Evolutionary conservation across 1,140 invertebrate genomes (phyloP), one percentile per base, ranked within the genome.

Genomic region (Lethocerus indicus): DNA sequence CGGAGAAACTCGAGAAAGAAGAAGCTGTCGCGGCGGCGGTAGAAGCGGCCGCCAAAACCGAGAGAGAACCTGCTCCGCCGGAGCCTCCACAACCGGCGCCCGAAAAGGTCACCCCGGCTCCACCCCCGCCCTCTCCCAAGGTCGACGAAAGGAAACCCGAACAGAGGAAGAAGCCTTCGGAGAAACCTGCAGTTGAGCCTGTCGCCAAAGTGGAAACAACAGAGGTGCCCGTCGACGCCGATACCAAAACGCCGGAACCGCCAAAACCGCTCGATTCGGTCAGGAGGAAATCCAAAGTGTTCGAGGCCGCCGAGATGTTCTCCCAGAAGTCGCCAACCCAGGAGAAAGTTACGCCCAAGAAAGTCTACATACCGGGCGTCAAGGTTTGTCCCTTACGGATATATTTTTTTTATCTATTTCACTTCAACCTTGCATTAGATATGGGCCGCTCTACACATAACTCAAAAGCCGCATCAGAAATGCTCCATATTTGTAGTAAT

Each of bases 301-400:
- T 81, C 49, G 79, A 81, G 58, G 74, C 76, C 3, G 76, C 78
- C 0, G 77, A 80, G 59, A 79, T 81, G 60, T 78, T 81, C 58
- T 78, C 78, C 58, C n/a, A n/a, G n/a, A 76, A 74, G 55, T 58
- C 77, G 53, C 67, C 66, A 1, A 62, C 63, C 23, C 47, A 59
- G 18, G 55, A 59, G 48, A 61, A 44, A 39, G 41, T 79, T 26
- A 85, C 85, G 61, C 77, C 79, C 14, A 86, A 85, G 60, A 87
- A 86, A 59, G 71, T 83, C 26, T 75, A 81, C 53, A 79, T 87
- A 59, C 79, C 83, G 14, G 83, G 78, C 24, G 81, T 85, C 13
- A 84, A 82, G 60, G 84, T 87, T 2, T 80, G 79, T 48, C n/a
- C n/a, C n/a, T n/a, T n/a, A n/a, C n/a, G n/a, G n/a, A n/a, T n/a